A percentile compares a stretch with the other conserved stretches of the same genome.
phyloP scores from a whole-genome alignment of 2,888 invertebrate species.

The Phalangium opilio region DNA sequence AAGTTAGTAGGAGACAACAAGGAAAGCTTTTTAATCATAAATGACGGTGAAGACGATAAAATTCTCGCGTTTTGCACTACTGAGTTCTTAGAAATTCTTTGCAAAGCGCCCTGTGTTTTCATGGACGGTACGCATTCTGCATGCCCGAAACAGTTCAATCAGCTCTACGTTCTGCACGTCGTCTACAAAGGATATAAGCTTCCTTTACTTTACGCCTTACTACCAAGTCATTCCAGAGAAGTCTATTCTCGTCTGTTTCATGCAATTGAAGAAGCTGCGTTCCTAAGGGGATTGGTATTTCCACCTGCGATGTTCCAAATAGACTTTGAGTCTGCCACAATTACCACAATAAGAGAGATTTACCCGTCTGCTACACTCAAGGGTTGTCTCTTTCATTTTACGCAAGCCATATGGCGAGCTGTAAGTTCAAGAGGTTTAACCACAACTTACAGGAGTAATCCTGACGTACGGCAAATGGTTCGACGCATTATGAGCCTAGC shows the following conservation, averaged over 20 bases:
- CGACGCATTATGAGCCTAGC: not conserved
- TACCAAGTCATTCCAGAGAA: not conserved
- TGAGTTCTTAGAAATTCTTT: not conserved
- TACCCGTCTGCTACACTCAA: not conserved
- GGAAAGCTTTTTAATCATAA: not conserved
- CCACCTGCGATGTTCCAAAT: not conserved
- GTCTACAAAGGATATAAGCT: not conserved
- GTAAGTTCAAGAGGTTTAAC: not conserved
- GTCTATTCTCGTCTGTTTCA: not conserved
- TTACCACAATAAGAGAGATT: not conserved
- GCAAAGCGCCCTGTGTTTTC: not conserved
- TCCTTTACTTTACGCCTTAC: not conserved
- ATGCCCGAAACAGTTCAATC: not conserved
- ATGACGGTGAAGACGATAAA: not conserved
- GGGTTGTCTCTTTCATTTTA: not conserved
- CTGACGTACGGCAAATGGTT: not conserved
- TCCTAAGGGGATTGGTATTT: not conserved
- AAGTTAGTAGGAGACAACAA: not conserved
- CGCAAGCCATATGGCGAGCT: not conserved
- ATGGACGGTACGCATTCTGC: conserved; percentile 1
- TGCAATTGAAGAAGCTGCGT: not conserved
- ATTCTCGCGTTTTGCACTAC: not conserved
- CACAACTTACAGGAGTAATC: not conserved
- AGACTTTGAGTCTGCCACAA: not conserved
- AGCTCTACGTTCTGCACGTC: not conserved